Conservation (phyloP, 2,888 invertebrate genomes). For the Diaprepes abbreviatus region DNA sequence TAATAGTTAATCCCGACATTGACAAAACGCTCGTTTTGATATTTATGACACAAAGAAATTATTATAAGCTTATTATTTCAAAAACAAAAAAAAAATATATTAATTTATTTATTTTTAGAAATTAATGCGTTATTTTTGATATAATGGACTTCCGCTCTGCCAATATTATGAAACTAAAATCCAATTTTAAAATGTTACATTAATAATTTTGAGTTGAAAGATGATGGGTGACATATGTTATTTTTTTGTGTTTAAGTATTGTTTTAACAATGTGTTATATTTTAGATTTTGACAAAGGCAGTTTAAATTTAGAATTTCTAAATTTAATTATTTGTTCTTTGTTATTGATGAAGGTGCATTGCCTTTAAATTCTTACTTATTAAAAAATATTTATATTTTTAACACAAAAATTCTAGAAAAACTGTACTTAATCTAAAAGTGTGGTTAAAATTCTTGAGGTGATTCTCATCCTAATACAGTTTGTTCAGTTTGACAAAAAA, state of each 20-base stretch:
- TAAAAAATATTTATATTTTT: too few species aligned
- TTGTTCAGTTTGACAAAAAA: too few species aligned
- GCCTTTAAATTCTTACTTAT: too few species aligned
- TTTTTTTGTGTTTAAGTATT: conserved; percentile 30
- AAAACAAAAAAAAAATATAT: background rate
- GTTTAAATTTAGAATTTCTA: conserved; percentile 8
- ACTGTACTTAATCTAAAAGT: too few species aligned
- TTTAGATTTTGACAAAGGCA: conserved; percentile 18
- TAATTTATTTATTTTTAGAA: background rate
- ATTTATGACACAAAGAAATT: too few species aligned
- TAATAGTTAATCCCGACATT: too few species aligned
- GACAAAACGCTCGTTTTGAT: too few species aligned
- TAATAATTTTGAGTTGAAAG: conserved; percentile 14
- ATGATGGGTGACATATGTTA: conserved; percentile 26
- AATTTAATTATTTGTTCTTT: background rate
- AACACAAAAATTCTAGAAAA: too few species aligned
- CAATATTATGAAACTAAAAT: conserved; percentile 17
- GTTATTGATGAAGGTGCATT: too few species aligned
- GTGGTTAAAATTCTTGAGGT: too few species aligned
- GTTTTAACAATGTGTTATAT: conserved; percentile 24
- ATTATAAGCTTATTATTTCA: too few species aligned
- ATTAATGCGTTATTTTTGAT: conserved; percentile 10
- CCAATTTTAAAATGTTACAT: conserved; percentile 32
- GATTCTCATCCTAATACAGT: too few species aligned
- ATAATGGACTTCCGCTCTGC: conserved; percentile 26